Percentiles rank a stretch among this genome's conserved stretches.
Evolutionary conservation across 1,140 invertebrate genomes (phyloP).

Genomic region (Homalodisca vitripennis): DNA sequence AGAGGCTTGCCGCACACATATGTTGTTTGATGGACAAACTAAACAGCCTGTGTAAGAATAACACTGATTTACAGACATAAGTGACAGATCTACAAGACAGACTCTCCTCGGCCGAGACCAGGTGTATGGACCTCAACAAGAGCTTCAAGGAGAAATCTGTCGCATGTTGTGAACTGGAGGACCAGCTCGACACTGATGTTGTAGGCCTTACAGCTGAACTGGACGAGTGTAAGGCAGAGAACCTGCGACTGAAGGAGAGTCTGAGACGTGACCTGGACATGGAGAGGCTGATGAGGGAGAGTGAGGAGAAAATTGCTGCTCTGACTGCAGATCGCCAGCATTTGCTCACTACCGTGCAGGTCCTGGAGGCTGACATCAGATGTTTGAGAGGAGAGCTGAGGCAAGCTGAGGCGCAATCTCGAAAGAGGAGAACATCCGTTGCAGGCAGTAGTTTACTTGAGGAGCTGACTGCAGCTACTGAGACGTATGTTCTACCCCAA

Average conservation of each 20-base stretch:
- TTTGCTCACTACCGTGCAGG: neutral
- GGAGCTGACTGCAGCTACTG: no score
- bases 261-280: neutral
- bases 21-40: neutral
- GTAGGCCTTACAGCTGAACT: neutral
- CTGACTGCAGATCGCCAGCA: neutral
- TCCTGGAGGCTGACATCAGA: neutral
- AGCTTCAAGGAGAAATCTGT: neutral
- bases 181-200: neutral
- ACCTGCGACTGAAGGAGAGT: neutral
- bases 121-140: neutral
- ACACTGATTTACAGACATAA: neutral
- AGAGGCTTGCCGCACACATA: neutral
- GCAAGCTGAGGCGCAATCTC: neutral
- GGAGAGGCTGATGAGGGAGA: neutral
- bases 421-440: neutral
- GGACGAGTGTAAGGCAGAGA: neutral
- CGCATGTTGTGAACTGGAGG: neutral
- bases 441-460: no score
- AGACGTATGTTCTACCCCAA: no score
- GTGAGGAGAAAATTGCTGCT: neutral
- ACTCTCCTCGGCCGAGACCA: neutral
- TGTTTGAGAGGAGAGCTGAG: neutral
- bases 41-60: neutral
- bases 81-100: neutral